Evolutionary conservation across 2,113 vertebrate species (phyloP), one percentile per base, ranked within the genome.

Genomic region (Boulengeromyrus knoepffleri): DNA sequence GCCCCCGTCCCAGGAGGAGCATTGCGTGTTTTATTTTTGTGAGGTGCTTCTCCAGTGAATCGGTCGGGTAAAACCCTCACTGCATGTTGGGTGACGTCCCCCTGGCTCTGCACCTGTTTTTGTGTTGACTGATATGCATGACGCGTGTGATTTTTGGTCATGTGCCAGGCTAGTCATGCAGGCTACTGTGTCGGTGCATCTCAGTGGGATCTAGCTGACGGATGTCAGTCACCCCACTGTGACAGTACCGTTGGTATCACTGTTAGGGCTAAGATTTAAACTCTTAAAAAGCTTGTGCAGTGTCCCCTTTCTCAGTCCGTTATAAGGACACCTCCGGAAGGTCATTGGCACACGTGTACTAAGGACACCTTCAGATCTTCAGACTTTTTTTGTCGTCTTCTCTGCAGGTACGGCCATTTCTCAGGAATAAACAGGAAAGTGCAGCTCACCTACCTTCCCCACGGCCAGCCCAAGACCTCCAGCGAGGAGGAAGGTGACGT

Each of bases 401-500:
- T 74, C 58, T 88, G 56, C 92, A 99, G 99, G 99, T 99, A 99
- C 9, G 99, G 99, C 2, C 99, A 99, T 94, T 99, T 99, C 94
- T 99, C 99, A 80, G 99, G 99, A 89, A 99, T 99, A 94, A 99
- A 99, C 94, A 96, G 99, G 90, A 99, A 99, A 91, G 99, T 99
- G 84, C 99, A 99, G 91, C 92, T 99, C 85, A 99, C 98, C 5
- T 99, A 99, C 90, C 95, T 99, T 93, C 97, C 99, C 90, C 96
- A 97, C 74, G 98, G 98, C 90, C 97, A 97, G 90, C 97, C 97
- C 62, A 99, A 99, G 93, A 95, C 97, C 88, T 97, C 97, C 1
- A 99, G 97, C 91, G 98, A 99, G 91, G 97, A 98, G 6, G 98
- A 98, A 97, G 99, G 98, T 99, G 92, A 88, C 8, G 17, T 62